These are phyloP conservation scores for Archocentrus centrarchus DNA, from an alignment of 2,113 vertebrate genomes.

Conservation along the genomic window DNA sequence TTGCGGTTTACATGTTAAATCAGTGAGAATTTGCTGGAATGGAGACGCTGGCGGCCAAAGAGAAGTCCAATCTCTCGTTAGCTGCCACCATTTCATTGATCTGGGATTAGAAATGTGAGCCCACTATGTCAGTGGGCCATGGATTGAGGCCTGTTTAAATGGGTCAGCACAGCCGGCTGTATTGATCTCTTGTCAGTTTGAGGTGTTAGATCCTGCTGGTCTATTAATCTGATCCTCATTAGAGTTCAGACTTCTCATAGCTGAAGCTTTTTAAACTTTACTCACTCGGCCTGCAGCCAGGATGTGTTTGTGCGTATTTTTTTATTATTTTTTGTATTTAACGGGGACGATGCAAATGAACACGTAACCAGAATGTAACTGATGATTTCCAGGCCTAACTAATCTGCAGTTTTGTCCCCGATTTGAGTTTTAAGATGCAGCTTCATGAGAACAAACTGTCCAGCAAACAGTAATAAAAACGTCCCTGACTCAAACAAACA, in stretches of 20 bases:
- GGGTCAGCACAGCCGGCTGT: slow-evolving; percentile 40
- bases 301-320: not conserved
- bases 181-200: slow-evolving; percentile 54
- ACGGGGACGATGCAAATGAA: not conserved
- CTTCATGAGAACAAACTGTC: not conserved
- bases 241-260: not conserved
- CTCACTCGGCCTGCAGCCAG: not conserved
- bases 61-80: not conserved
- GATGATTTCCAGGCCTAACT: not conserved
- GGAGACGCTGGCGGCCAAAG: not conserved
- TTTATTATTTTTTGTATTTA: not conserved
- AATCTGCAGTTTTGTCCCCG: not conserved
- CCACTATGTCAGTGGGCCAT: slow-evolving; percentile 49
- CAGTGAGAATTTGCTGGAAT: slow-evolving; percentile 1
- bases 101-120: slow-evolving; percentile 54
- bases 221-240: not conserved
- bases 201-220: slow-evolving; percentile 41
- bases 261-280: not conserved
- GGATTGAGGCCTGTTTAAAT: slow-evolving; percentile 44
- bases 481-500: no score
- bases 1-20: not conserved
- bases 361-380: not conserved
- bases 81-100: slow-evolving; percentile 58
- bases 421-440: not conserved
- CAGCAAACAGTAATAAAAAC: no score